phyloP scores from a whole-genome alignment of 2,888 invertebrate species.

The Drosophila ezoana region DNA sequence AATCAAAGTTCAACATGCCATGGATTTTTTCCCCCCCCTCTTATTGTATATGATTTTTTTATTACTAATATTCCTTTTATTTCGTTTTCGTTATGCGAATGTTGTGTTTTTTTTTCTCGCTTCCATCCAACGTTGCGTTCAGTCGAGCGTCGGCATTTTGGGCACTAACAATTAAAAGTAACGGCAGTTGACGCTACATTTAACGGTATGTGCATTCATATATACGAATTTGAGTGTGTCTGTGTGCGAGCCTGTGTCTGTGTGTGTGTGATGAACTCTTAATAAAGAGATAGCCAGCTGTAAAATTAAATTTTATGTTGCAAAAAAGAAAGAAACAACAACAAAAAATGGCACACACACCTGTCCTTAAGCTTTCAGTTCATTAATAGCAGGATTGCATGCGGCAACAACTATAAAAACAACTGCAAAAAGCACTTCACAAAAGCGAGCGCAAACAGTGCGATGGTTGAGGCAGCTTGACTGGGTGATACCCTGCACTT shows the following conservation, averaged over 20 bases:
- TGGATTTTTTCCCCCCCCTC: not conserved
- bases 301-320: slow-evolving; percentile 74
- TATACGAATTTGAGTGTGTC: not conserved
- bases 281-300: slow-evolving; percentile 64
- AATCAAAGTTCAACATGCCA: slow-evolving; percentile 49
- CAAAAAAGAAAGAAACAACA: slow-evolving; percentile 10
- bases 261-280: slow-evolving; percentile 50
- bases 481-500: not conserved
- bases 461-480: not conserved
- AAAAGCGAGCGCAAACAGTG: not conserved
- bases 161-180: slow-evolving; percentile 75
- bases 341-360: slow-evolving; percentile 15
- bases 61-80: slow-evolving; percentile 9
- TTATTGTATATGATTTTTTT: slow-evolving; percentile 4
- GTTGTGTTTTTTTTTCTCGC: not conserved
- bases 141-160: slow-evolving; percentile 58
- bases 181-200: slow-evolving; percentile 67
- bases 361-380: slow-evolving; percentile 53
- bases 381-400: slow-evolving; percentile 54
- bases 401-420: slow-evolving; percentile 25
- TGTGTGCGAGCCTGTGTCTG: not conserved
- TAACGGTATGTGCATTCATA: slow-evolving; percentile 57
- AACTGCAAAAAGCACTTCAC: slow-evolving; percentile 27
- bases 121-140: slow-evolving; percentile 16
- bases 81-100: slow-evolving; percentile 13